Evolutionary conservation across 2,888 invertebrate genomes (phyloP), one percentile per base, ranked within the genome.

Genomic region (Pammene fasciana): DNA sequence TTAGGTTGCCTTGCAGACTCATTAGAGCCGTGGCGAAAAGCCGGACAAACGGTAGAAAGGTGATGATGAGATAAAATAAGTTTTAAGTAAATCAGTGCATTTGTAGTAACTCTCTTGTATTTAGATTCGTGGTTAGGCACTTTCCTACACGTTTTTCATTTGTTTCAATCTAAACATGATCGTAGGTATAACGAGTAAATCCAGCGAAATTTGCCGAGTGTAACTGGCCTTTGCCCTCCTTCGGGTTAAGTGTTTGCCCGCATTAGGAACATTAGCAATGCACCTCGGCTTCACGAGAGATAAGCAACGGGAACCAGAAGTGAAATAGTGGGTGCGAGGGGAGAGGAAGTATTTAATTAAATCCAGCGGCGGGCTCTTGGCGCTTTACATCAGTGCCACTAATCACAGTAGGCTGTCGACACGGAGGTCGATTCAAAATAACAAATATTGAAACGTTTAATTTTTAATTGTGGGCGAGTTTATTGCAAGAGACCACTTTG

Each of bases 261-360:
- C 72, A 74, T 75, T 73, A 74, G 72, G 73, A 74, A 74, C 80
- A 80, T 82, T 81, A 80, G 79, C 78, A 77, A 77, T 78, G 77
- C 78, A 75, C 75, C 75, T 74, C 74, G 76, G 78, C 72, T 74
- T 70, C 46, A 72, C 75, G 79, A 80, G 81, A 82, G 84, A 86
- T 88, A 86, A 86, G 50, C 50, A 18, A 84, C 81, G 79, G 68
- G 67, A 68, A 70, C 81, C 85, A 83, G 85, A 86, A 84, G 86
- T 86, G 83, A 87, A 86, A 86, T 86, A 87, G 82, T 86, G 81
- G 85, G 83, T 81, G 85, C 86, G 85, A 79, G 86, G 86, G 84
- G 83, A 81, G 74, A 77, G 78, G 79, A 81, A 81, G 88, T 90
- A 89, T 91, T 90, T 91, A 91, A 91, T 91, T 91, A 91, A 91